Base-by-base conservation (phyloP, 2,797 vertebrate genomes). In the Falco columbarius region DNA sequence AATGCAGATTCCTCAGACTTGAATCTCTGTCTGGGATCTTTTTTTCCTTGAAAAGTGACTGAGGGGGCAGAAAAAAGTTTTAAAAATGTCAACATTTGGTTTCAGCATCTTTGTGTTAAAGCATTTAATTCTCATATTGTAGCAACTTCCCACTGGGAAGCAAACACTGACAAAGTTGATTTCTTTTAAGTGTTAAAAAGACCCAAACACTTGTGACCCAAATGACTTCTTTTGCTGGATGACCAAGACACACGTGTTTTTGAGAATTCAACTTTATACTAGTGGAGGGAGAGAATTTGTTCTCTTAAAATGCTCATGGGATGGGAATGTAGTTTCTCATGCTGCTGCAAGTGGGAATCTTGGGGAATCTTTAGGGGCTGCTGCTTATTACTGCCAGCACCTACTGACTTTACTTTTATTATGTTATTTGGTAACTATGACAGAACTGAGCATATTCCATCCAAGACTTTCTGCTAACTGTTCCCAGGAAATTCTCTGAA, bases 311-410 rank as follows among this genome's bases (percentile, higher is more conserved):
- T 56, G 86, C 71, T 87, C 87, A 90, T 95, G 95, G 95, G 92
- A 87, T 94, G 81, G 86, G 92, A 95, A 94, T 91, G 94, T 47
- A 65, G 54, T 86, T 96, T 94, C 91, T 96, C 87, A 62, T 83
- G 89, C 93, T 95, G 87, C 66, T 95, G 68, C 76, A 96, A 95
- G 89, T 87, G 86, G 96, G 94, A 95, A 94, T 89, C 62, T 65
- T 4, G 1, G 96, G 84, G 84, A 91, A 87, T 83, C 65, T 77
- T 95, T 58, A 87, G 86, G 90, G 88, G 93, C 26, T 90, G 92
- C 9, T 96, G 84, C 81, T 87, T 54, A 32, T 82, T 89, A 87
- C 46, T 93, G 86, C 23, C 79, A 83, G 27, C 55, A 93, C 81
- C 92, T 88, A 54, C 54, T 87, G 90, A 81, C 80, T 71, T 84